Base-by-base conservation (phyloP, 92 coral and sea anemone genomes). In the Zoanthus sociatus region DNA sequence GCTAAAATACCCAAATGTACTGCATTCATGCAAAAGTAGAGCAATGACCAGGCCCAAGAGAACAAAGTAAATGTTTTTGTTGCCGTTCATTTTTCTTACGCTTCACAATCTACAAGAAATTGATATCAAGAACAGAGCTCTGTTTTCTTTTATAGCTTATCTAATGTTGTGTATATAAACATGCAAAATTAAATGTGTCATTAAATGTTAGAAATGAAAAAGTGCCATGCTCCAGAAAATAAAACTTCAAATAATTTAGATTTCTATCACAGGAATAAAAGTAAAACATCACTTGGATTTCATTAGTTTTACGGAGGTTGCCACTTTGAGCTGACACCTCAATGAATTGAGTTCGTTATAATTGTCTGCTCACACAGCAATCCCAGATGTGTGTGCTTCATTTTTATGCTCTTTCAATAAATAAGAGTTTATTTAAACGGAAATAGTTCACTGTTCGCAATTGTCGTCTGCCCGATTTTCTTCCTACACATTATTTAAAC, bases 61-160 rank as follows among this genome's bases (percentile, higher is more conserved):
- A 18, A n/a, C 42, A 9, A 47, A 7, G 8, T 46, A 75, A 13
- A 17, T 18, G 16, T 6, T 48, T 18, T 53, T 16, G 6, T 46
- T 75, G 47, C 56, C 5, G 47, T 20, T 53, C 78, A 75, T 75
- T 20, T 75, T 30, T 8, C 44, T 7, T 14, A 42, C 46, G 30
- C 4, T 20, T 15, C 21, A 17, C 12, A 31, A 15, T 7, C 54
- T 9, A 1, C 54, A 47, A 37, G 78, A 56, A 6, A 60, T 20
- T 46, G 61, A 5, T n/a, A 47, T 75, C 78, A 54, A 30, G n/a
- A 18, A 46, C 37, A 17, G 32, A 75, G 32, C 7, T 48, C 54
- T 75, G 37, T 75, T 53, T 75, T 75, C 32, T 47, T 75, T 75
- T 75, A 75, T 75, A 75, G 78, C 26, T 75, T 73, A 48, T 75